Percentiles rank a stretch among this genome's conserved stretches.
Conservation (phyloP, 2,797 vertebrate species). For the Coilia nasus region DNA sequence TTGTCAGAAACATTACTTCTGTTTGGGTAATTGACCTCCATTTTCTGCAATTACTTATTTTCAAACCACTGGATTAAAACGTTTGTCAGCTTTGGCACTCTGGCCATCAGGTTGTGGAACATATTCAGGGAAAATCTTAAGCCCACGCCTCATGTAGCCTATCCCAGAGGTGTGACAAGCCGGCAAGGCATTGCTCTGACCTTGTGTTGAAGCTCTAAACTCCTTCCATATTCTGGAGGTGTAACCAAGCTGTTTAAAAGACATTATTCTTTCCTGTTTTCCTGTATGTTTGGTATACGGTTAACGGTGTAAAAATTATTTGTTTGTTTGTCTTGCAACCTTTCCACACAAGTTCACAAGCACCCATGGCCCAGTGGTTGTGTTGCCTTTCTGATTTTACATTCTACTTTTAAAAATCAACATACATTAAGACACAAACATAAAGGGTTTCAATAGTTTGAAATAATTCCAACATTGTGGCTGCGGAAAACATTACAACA, state of each 20-base stretch:
- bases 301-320: too few species aligned
- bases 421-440: too few species aligned
- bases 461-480: background rate
- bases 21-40: too few species aligned
- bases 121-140: background rate
- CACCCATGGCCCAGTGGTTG: background rate
- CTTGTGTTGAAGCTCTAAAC: background rate
- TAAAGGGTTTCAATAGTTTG: too few species aligned
- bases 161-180: background rate
- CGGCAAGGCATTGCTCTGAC: background rate
- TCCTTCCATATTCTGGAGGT: background rate
- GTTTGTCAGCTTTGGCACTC: background rate
- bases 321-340: too few species aligned
- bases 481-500: constrained; percentile 18
- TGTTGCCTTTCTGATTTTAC: background rate
- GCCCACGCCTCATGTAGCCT: background rate
- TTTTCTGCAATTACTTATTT: background rate
- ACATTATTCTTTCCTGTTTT: too few species aligned
- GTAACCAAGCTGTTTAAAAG: too few species aligned
- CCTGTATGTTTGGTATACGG: too few species aligned
- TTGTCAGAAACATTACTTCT: too few species aligned
- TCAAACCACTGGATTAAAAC: too few species aligned
- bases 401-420: background rate
- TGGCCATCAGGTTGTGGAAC: background rate
- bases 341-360: background rate